phyloP scores from a whole-genome alignment of 1,140 invertebrate species.

The Leptopilina boulardi region DNA sequence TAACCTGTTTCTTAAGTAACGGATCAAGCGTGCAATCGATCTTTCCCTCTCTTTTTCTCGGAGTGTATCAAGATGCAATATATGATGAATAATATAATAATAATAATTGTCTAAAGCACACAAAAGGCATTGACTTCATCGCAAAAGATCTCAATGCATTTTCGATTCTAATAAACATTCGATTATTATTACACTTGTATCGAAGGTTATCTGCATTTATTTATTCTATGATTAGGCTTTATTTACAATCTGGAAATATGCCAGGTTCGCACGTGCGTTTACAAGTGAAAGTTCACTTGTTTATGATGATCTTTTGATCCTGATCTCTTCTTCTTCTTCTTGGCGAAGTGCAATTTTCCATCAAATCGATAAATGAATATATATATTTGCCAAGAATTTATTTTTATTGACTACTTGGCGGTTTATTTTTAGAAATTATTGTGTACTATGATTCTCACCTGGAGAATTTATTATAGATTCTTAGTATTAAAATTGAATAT shows the following conservation, averaged over 20 bases:
- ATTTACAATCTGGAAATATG: slow-evolving; percentile 1
- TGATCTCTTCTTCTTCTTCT: neutral
- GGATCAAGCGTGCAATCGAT: slow-evolving; percentile 8
- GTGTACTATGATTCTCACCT: no score
- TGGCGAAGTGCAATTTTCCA: neutral
- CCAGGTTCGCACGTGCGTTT: slow-evolving; percentile 7
- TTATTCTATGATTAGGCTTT: slow-evolving; percentile 1
- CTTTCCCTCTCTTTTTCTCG: neutral
- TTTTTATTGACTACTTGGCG: neutral
- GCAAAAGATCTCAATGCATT: neutral
- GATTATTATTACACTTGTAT: slow-evolving; percentile 1
- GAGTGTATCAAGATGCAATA: slow-evolving; percentile 10
- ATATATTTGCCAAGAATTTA: neutral
- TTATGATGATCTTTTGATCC: neutral
- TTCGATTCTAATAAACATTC: slow-evolving; percentile 12
- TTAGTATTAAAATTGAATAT: no score
- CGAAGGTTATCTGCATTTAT: slow-evolving; percentile 10
- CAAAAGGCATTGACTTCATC: neutral
- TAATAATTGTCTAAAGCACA: neutral
- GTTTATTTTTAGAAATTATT: slow-evolving; percentile 3
- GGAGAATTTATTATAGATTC: no score
- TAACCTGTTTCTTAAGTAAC: slow-evolving; percentile 22
- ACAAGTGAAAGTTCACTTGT: slow-evolving; percentile 18
- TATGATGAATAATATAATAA: slow-evolving; percentile 19
- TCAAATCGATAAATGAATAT: neutral